Conservation (phyloP, 2,797 vertebrate genomes). For the Platyrinchus mystaceus region DNA sequence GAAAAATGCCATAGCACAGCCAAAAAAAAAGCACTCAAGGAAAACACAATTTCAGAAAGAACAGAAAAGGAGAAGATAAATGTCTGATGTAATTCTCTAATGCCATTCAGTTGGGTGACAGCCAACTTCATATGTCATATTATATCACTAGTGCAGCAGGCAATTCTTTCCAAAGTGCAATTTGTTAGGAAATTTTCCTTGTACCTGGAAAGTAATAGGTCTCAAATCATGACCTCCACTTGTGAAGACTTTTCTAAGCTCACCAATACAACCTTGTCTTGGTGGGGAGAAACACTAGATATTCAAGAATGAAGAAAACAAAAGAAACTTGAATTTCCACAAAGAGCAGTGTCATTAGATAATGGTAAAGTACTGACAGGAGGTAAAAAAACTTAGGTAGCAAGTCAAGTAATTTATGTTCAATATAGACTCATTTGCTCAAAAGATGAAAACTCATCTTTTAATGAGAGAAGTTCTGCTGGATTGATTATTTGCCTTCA, state of each 20-base stretch:
- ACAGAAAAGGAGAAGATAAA: slow-evolving; percentile 5
- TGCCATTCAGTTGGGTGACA: slow-evolving; percentile 18
- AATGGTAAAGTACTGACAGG: neutral
- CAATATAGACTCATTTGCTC: neutral
- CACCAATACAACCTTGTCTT: neutral
- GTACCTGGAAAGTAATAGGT: neutral
- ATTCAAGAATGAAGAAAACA: neutral
- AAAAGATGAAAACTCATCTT: neutral
- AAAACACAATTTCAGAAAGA: slow-evolving; percentile 28
- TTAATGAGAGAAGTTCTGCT: neutral
- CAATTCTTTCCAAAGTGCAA: slow-evolving; percentile 15
- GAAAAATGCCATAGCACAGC: neutral
- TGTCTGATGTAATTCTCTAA: slow-evolving; percentile 23
- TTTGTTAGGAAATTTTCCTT: neutral
- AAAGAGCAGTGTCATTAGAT: neutral
- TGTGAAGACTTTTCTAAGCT: neutral
- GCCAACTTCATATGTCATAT: slow-evolving; percentile 1
- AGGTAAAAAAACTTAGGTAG: neutral
- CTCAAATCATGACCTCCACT: neutral
- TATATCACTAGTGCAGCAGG: neutral
- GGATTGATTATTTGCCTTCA: neutral
- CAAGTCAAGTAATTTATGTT: neutral
- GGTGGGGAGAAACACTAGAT: neutral
- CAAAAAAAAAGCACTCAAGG: neutral
- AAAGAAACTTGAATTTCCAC: neutral